A percentile compares a stretch with the other conserved stretches of the same genome.
Conservation (phyloP, 1,140 invertebrate genomes). For the Hyposmocoma kahamanoa region DNA sequence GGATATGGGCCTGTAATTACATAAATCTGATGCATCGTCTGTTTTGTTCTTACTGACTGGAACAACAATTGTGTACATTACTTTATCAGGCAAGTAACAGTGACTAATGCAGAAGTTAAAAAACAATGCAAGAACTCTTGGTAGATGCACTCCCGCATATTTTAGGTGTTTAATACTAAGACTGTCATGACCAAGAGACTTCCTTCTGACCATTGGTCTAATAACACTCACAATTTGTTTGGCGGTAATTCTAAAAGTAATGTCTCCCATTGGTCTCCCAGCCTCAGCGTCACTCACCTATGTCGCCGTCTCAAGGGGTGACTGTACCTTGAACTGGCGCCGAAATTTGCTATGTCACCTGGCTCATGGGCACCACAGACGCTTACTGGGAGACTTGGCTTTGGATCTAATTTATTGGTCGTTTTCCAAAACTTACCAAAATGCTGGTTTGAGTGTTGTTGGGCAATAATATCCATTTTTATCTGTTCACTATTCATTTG, state of each 20-base stretch:
- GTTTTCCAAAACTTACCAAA: slow-evolving; percentile 1
- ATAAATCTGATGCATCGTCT: neutral
- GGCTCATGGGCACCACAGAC: neutral
- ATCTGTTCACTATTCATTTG: neutral
- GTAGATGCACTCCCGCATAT: neutral
- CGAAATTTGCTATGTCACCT: neutral
- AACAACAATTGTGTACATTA: neutral
- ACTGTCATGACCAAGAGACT: neutral
- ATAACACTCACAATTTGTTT: neutral
- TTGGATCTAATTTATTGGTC: neutral
- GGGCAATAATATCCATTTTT: neutral
- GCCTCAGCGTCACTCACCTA: neutral
- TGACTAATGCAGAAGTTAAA: neutral
- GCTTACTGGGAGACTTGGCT: slow-evolving; percentile 1
- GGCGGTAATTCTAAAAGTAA: neutral
- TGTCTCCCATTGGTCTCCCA: neutral
- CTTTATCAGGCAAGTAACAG: neutral
- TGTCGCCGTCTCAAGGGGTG: neutral
- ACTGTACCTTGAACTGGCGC: neutral
- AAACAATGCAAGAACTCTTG: neutral
- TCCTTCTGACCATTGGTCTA: neutral
- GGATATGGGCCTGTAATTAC: too few relatives aligned
- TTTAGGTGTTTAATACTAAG: neutral
- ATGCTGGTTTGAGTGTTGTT: neutral
- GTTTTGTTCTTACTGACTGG: neutral